A percentile compares a stretch with the other conserved stretches of the same genome.
These are phyloP conservation scores for Macrochelys suwanniensis DNA, from an alignment of 2,797 vertebrate genomes.

Conservation along the genomic window DNA sequence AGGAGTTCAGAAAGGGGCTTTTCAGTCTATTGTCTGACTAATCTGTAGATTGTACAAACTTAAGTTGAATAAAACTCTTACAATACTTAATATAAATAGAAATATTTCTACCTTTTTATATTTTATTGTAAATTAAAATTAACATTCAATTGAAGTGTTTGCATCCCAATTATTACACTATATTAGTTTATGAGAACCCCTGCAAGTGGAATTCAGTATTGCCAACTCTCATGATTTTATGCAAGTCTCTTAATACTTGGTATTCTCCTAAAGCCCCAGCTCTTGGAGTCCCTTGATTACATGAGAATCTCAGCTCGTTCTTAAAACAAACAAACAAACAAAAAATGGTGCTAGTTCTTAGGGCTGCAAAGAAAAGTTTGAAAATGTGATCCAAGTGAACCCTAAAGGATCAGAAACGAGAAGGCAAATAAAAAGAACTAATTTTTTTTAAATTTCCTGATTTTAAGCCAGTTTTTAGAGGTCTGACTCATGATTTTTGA, in stretches of 20 bases:
- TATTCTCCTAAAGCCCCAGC: neutral
- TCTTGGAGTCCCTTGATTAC: constrained; percentile 9
- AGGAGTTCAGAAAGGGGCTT: no score
- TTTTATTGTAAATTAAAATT: constrained; percentile 1
- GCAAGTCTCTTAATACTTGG: neutral
- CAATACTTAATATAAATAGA: neutral
- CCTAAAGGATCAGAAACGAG: neutral
- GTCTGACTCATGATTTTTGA: neutral
- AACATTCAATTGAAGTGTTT: neutral
- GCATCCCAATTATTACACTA: neutral
- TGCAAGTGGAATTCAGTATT: constrained; percentile 29
- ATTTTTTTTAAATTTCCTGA: neutral
- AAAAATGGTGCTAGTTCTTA: neutral
- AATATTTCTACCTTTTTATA: constrained; percentile 19
- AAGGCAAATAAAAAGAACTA: neutral
- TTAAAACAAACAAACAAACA: no score
- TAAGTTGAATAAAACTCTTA: neutral
- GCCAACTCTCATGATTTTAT: neutral
- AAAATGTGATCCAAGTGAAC: neutral
- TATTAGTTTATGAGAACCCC: neutral
- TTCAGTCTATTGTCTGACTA: no score
- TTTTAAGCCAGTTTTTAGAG: neutral
- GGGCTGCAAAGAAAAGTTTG: neutral
- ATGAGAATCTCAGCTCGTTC: neutral
- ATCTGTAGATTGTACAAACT: neutral